Conservation (phyloP, 2,888 invertebrate species). For the Pyrochroa serraticornis region DNA sequence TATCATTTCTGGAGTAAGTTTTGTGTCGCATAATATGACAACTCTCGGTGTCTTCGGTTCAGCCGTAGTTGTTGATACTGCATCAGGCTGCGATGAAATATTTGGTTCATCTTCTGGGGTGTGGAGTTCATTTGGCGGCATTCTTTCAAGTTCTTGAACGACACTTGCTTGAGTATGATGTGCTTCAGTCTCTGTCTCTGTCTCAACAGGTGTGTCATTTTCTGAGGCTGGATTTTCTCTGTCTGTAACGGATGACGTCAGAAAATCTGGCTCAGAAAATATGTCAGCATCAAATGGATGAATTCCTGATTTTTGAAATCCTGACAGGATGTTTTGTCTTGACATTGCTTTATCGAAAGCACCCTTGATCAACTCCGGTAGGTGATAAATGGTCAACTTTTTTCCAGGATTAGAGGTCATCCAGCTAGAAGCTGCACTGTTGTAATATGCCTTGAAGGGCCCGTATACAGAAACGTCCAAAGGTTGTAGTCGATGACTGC, state of each 20-base stretch:
- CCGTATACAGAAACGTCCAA: conserved; percentile 10
- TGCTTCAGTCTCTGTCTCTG: not conserved
- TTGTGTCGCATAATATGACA: no score
- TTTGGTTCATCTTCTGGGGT: not conserved
- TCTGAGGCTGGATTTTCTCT: conserved; percentile 6
- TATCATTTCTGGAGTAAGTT: not conserved
- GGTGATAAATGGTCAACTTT: conserved; percentile 43
- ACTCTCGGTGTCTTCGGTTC: no score
- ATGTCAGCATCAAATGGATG: conserved; percentile 22
- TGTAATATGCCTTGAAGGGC: conserved; percentile 5
- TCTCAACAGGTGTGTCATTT: conserved; percentile 3
- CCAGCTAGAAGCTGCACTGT: conserved; percentile 3
- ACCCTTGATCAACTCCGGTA: conserved; percentile 12
- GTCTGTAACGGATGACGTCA: conserved; percentile 21
- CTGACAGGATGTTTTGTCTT: conserved; percentile 16
- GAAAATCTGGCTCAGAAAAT: conserved; percentile 26
- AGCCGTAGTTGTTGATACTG: no score
- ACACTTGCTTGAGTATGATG: no score
- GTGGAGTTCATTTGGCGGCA: no score
- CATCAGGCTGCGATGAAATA: not conserved
- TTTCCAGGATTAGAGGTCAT: conserved; percentile 46
- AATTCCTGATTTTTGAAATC: conserved; percentile 25
- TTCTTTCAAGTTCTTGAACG: no score
- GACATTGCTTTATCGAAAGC: conserved; percentile 20
- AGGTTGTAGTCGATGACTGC: conserved; percentile 8